Evolutionary conservation across 23 tunicate species (phyloP).

Genomic region (Ciona savignyi): DNA sequence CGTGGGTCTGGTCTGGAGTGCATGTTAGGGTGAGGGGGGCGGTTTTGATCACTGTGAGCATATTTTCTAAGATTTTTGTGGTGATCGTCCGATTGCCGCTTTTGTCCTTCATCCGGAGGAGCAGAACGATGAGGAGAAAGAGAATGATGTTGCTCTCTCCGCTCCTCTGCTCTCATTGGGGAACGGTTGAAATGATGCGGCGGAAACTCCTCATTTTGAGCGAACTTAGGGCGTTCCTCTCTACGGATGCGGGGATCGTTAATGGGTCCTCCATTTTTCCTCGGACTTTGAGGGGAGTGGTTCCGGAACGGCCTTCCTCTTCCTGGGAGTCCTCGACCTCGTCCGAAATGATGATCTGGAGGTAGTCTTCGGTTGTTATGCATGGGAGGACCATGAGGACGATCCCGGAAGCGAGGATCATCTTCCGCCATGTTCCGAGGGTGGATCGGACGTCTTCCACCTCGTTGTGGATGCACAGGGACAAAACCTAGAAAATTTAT

Average conservation of each 20-base stretch:
- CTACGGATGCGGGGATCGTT: neutral
- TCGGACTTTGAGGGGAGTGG: neutral
- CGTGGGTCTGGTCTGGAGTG: neutral
- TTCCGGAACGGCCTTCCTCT: neutral
- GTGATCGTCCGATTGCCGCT: neutral
- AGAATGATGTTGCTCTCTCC: neutral
- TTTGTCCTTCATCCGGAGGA: neutral
- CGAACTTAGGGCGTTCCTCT: neutral
- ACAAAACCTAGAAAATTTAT: too few species aligned
- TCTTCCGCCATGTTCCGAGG: neutral
- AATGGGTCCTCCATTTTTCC: neutral
- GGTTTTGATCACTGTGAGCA: constrained; percentile 8
- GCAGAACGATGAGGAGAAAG: neutral
- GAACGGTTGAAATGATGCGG: neutral
- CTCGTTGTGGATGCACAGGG: too few species aligned
- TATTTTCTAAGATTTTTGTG: constrained; percentile 2
- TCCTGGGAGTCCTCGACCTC: neutral
- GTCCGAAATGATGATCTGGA: neutral
- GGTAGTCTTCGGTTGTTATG: neutral
- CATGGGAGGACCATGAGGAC: neutral
- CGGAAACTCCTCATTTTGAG: neutral
- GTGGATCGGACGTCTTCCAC: neutral
- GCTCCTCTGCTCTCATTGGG: neutral
- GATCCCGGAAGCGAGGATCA: neutral
- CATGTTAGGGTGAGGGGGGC: neutral